Evolutionary conservation across 2,113 vertebrate species (phyloP).

Genomic region (Caracal caracal): DNA sequence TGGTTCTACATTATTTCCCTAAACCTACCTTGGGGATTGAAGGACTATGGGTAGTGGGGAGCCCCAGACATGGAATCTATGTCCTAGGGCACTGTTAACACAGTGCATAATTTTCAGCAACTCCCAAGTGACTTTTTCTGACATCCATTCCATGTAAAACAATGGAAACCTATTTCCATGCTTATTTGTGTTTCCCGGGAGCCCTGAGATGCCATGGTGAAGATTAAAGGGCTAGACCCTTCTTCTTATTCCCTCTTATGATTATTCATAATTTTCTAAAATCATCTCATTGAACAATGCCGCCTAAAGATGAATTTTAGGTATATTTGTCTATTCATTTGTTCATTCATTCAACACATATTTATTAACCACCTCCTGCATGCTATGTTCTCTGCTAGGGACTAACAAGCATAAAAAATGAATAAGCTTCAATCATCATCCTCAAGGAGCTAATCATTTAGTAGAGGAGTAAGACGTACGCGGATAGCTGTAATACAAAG

Average conservation of each 20-base stretch:
- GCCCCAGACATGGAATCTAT: conserved; percentile 11
- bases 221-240: conserved; percentile 61
- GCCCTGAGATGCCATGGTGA: background rate
- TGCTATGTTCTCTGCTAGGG: background rate
- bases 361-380: background rate
- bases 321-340: background rate
- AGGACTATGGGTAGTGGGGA: conserved; percentile 51
- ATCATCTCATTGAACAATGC: conserved; percentile 42
- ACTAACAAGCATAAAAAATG: conserved; percentile 38
- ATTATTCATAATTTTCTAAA: conserved; percentile 74
- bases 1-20: conserved; percentile 79
- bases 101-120: background rate
- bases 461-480: background rate
- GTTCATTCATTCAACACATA: background rate
- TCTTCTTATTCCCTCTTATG: conserved; percentile 11
- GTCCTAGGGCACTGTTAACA: conserved; percentile 67
- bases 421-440: background rate
- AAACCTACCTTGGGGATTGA: conserved; percentile 72
- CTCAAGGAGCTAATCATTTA: background rate
- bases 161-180: conserved; percentile 59
- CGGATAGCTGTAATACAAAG: background rate
- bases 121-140: conserved; percentile 47
- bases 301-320: conserved; percentile 16
- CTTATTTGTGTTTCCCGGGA: conserved; percentile 67
- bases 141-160: conserved; percentile 62